Base-by-base conservation (phyloP, 2,113 vertebrate species). In the Strix aluco region DNA sequence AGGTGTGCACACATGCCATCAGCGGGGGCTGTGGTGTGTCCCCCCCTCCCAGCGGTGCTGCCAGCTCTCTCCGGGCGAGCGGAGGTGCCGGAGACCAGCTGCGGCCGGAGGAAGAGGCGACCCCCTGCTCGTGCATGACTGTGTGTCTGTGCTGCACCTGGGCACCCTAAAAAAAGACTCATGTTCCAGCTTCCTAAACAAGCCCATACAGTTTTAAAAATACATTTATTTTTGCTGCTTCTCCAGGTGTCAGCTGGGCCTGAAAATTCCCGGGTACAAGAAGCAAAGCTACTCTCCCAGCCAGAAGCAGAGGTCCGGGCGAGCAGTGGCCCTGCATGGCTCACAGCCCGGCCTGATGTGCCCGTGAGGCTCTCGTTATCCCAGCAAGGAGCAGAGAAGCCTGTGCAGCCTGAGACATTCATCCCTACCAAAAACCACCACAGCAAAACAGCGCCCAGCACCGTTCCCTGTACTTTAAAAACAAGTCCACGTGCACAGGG, bases 361-460 rank as follows among this genome's bases (percentile, higher is more conserved):
- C 27, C 6, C 6, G 12, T 2, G 5, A 54, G 40, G n/a, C 2
- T 34, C 63, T n/a, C 6, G 3, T 20, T 17, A 52, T 2, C 65
- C 65, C 52, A 49, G 71, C 38, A 4, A 54, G 44, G 46, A 46
- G 57, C 67, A 44, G 73, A 14, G 59, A 29, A 61, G 5, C 10
- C 30, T 6, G 12, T 36, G 9, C 22, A 63, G 69, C 27, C 69
- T 0, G 38, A 27, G 51, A 16, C 19, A 5, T 32, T 46, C 38
- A 17, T 26, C 46, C 29, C 44, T 15, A 6, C 52, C 22, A 1
- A 65, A 49, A 61, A 4, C 25, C 23, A n/a, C 30, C 3, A 0
- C 25, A 6, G 79, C 1, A 1, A 22, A 49, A 34, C 3, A 0
- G 32, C 1, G 1, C 46, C 63, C 5, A 0, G 46, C 51, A 29